Evolutionary conservation across 2,113 vertebrate genomes (phyloP), one percentile per base, ranked within the genome.

Genomic region (Pelmatolapia mariae): DNA sequence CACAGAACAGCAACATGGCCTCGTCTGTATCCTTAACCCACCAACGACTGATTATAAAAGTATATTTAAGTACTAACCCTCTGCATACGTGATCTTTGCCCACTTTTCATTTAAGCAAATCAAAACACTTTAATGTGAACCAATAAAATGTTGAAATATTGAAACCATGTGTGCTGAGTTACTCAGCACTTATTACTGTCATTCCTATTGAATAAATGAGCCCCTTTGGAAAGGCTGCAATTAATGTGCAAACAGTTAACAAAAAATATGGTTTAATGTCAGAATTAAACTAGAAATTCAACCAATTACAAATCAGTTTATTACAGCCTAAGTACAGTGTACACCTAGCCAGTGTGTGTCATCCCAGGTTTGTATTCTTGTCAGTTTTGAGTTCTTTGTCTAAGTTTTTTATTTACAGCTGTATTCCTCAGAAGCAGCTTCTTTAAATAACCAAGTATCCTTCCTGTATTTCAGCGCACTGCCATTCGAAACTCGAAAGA

Each of bases 401-500:
- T 80, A 26, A 31, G 85, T 61, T 83, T 86, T 68, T 83, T 61
- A 88, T 93, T 94, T 91, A 95, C 93, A 92, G 91, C 89, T 84
- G 19, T 90, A 87, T 91, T 93, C 85, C 89, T 91, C 78, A 80
- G 38, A 89, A 94, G 80, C 43, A 85, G 86, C 83, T 80, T 80
- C 76, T 82, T 86, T 71, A 85, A 88, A 90, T 84, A 84, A 19
- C 82, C 10, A 33, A 87, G 22, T 7, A 22, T 88, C 80, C 29
- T 73, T 81, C 26, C 24, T 54, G 79, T 53, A 53, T 78, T 68
- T 90, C 52, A 80, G 38, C 57, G 33, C 45, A 8, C 52, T 26
- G 29, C 13, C 68, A 2, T 43, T 68, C 43, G 1, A 85, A 24
- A 29, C 26, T 50, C 5, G 18, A 19, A 78, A 50, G 40, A 80